A percentile compares a stretch with the other conserved stretches of the same genome.
phyloP scores from a whole-genome alignment of 1,140 invertebrate genomes.

The Meloidogyne floridensis region DNA sequence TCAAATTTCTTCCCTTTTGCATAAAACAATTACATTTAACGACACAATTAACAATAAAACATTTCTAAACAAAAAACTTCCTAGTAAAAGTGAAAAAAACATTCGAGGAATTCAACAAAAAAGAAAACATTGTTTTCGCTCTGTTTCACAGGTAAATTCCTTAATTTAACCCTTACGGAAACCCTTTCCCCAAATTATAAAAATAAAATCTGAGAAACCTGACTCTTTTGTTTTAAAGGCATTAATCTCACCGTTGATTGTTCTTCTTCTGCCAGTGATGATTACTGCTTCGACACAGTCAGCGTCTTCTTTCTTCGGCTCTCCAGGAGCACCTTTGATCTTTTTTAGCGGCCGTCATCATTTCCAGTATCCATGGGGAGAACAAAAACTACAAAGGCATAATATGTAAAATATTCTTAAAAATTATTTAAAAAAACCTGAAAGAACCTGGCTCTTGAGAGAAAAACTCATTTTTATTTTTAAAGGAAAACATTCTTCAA shows the following conservation, averaged over 20 bases:
- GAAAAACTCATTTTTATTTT: not conserved
- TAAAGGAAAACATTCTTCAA: not conserved
- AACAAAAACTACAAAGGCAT: slow-evolving; percentile 6
- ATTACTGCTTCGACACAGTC: not conserved
- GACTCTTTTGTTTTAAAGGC: not conserved
- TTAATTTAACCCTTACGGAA: too few species aligned
- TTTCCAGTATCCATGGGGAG: not conserved
- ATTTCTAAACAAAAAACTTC: not conserved
- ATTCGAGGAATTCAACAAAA: not conserved
- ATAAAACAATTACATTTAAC: slow-evolving; percentile 3
- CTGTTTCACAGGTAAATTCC: not conserved
- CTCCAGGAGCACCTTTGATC: not conserved
- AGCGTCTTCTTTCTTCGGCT: not conserved
- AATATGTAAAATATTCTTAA: not conserved
- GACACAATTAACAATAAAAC: not conserved
- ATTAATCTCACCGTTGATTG: not conserved
- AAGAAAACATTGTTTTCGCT: not conserved
- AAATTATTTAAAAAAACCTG: not conserved
- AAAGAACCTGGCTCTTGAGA: too few species aligned
- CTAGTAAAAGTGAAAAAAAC: slow-evolving; percentile 1
- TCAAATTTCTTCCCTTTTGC: not conserved
- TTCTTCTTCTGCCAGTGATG: not conserved
- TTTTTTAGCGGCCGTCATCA: not conserved
- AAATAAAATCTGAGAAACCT: not conserved
- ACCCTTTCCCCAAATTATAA: too few species aligned